Conservation (phyloP, 2,888 invertebrate species). For the Phrixothrix hirtus region DNA sequence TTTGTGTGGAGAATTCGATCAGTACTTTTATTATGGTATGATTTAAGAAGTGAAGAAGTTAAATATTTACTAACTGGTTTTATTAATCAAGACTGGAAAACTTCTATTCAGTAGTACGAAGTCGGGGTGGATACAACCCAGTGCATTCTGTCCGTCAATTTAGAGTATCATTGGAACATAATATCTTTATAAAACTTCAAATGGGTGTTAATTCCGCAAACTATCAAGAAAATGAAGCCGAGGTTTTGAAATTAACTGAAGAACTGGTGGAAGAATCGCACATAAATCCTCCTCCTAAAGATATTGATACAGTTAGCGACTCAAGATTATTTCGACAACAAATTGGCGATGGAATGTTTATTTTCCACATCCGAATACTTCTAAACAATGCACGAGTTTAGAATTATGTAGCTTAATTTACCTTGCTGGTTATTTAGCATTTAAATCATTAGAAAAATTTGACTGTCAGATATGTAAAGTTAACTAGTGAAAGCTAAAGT, state of each 20-base stretch:
- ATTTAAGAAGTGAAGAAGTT: conserved; percentile 24
- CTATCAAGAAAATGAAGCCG: conserved; percentile 22
- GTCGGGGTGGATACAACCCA: conserved; percentile 34
- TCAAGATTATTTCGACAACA: too few relatives aligned
- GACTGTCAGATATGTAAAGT: too few relatives aligned
- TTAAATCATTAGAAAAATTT: too few relatives aligned
- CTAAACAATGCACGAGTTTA: background rate
- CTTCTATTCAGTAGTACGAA: conserved; percentile 33
- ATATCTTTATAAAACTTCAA: conserved; percentile 27
- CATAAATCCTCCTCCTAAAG: background rate
- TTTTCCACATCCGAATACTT: too few relatives aligned
- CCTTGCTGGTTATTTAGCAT: conserved; percentile 3
- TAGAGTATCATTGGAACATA: conserved; percentile 29
- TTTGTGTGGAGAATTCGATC: conserved; percentile 36
- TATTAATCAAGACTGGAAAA: conserved; percentile 40
- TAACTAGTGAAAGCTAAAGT: too few relatives aligned
- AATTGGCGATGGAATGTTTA: too few relatives aligned
- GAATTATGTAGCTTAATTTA: background rate
- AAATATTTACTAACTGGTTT: conserved; percentile 23
- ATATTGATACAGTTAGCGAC: too few relatives aligned
- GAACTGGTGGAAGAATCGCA: background rate
- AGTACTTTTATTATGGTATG: conserved; percentile 32
- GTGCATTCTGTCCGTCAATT: conserved; percentile 30
- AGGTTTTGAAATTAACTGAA: conserved; percentile 13
- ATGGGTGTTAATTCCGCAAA: conserved; percentile 22